phyloP scores from a whole-genome alignment of 30 jellyfish, hydroid and myxozoan species.

The Aurelia aurita complex sp. Pacific region DNA sequence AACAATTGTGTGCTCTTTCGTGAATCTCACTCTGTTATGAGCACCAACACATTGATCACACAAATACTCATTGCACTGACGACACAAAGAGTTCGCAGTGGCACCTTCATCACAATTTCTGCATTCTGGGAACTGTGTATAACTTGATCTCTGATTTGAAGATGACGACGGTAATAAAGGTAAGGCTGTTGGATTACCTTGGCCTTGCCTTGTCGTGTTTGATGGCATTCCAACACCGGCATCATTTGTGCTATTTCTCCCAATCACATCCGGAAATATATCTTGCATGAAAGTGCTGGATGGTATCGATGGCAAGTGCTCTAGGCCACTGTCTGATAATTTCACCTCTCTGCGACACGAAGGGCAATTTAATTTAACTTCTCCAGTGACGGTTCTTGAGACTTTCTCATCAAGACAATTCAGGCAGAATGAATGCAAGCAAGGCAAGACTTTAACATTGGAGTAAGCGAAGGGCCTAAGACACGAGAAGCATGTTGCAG shows the following conservation, averaged over 20 bases:
- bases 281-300: slow-evolving; percentile 95
- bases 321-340: slow-evolving; percentile 84
- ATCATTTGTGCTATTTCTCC: slow-evolving; percentile 63
- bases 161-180: slow-evolving; percentile 47
- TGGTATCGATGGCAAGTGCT: slow-evolving; percentile 84
- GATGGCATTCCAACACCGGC: slow-evolving; percentile 38
- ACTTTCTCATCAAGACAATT: slow-evolving; percentile 84
- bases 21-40: slow-evolving; percentile 87
- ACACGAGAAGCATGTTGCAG: slow-evolving; percentile 71
- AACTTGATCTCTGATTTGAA: slow-evolving; percentile 37
- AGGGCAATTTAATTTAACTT: slow-evolving; percentile 83
- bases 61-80: slow-evolving; percentile 92
- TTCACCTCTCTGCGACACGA: slow-evolving; percentile 90
- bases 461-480: slow-evolving; percentile 71
- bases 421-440: slow-evolving; percentile 91
- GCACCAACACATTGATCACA: slow-evolving; percentile 95
- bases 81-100: slow-evolving; percentile 79
- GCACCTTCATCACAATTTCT: slow-evolving; percentile 90
- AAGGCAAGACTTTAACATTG: slow-evolving; percentile 89
- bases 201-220: slow-evolving; percentile 15
- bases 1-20: slow-evolving; percentile 85
- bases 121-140: slow-evolving; percentile 77
- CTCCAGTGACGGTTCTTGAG: slow-evolving; percentile 73
- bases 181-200: slow-evolving; percentile 3
- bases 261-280: slow-evolving; percentile 92